phyloP scores from a whole-genome alignment of 2,888 invertebrate species.

The Hofmannophila pseudospretella region DNA sequence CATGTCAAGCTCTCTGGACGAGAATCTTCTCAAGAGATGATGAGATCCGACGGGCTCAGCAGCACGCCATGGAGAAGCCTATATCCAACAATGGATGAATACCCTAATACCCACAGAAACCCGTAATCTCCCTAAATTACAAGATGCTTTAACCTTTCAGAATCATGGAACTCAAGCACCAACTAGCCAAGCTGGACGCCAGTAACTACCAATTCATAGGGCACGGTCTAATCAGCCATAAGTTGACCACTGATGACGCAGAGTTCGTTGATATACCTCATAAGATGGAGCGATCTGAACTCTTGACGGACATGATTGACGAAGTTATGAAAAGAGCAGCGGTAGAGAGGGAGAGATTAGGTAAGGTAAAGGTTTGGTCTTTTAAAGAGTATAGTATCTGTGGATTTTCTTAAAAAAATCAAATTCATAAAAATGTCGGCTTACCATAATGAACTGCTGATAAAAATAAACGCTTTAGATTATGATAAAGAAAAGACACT shows the following conservation, averaged over 20 bases:
- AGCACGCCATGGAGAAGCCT: no score
- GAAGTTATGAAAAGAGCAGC: conserved; percentile 25
- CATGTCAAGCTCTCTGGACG: no score
- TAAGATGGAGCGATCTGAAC: conserved; percentile 25
- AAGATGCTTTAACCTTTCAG: conserved; percentile 28
- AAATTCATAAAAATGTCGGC: no score
- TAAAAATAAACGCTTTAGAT: no score
- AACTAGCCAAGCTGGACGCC: conserved; percentile 39
- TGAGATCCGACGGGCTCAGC: no score
- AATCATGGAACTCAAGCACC: conserved; percentile 48
- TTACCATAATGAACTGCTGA: no score
- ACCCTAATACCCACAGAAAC: not conserved
- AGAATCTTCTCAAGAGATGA: no score
- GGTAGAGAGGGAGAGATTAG: conserved; percentile 12
- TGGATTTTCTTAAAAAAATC: no score
- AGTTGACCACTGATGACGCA: conserved; percentile 36
- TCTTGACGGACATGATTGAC: conserved; percentile 27
- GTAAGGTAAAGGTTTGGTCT: no score
- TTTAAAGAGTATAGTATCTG: no score
- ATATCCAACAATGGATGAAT: no score
- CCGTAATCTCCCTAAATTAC: not conserved
- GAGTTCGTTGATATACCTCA: conserved; percentile 32
- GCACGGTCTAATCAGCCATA: conserved; percentile 33
- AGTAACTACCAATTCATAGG: conserved; percentile 38
- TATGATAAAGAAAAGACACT: no score